Evolutionary conservation across 1,140 invertebrate species (phyloP).

Genomic region (Pristionchus pacificus): DNA sequence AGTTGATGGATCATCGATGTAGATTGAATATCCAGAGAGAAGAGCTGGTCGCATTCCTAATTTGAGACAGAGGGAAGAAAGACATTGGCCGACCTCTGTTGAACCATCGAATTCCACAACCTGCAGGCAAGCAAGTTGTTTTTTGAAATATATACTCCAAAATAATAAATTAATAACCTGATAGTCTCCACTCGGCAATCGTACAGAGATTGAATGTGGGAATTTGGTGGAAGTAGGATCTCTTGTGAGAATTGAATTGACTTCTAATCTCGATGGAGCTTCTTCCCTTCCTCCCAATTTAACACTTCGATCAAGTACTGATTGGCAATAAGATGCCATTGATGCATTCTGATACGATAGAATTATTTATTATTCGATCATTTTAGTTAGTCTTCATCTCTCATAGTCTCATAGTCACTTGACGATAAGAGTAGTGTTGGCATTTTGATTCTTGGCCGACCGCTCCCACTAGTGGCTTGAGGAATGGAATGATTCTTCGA

Average conservation of each 20-base stretch:
- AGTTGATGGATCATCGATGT: slow-evolving; percentile 38
- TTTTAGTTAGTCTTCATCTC: no score
- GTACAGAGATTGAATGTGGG: slow-evolving; percentile 44
- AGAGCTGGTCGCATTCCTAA: slow-evolving; percentile 44
- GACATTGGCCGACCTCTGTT: slow-evolving; percentile 49
- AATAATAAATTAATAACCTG: slow-evolving; percentile 34
- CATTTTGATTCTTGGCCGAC: no score
- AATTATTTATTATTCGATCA: no score
- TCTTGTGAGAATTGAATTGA: slow-evolving; percentile 40
- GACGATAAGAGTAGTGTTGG: no score
- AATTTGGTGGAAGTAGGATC: slow-evolving; percentile 42
- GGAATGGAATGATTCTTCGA: no score
- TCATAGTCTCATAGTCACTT: no score
- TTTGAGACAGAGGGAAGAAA: slow-evolving; percentile 47
- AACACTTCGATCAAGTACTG: slow-evolving; percentile 31
- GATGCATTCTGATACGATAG: slow-evolving; percentile 25
- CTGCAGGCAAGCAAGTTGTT: slow-evolving; percentile 13
- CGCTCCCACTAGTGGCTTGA: no score
- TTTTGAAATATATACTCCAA: not conserved
- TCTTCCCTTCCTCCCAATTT: slow-evolving; percentile 40
- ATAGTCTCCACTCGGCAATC: slow-evolving; percentile 43
- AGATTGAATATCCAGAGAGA: slow-evolving; percentile 46
- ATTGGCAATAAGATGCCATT: slow-evolving; percentile 45
- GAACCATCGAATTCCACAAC: slow-evolving; percentile 51
- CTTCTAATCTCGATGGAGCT: slow-evolving; percentile 48